These are phyloP conservation scores for Drosophila incognita DNA, from an alignment of 2,888 invertebrate genomes.

Conservation along the genomic window DNA sequence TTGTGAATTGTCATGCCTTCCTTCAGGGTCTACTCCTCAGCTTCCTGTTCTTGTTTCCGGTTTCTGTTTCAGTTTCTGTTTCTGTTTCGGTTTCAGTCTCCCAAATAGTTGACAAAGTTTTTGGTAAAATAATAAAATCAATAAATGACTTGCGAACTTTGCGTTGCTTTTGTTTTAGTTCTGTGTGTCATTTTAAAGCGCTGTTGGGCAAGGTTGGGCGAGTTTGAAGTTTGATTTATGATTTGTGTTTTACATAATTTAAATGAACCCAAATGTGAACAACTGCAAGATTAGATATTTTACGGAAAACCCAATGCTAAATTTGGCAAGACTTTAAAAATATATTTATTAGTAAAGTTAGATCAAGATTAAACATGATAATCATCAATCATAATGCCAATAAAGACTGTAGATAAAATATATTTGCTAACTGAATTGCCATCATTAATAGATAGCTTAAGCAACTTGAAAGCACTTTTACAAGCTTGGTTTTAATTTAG, in stretches of 20 bases:
- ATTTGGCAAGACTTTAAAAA: not conserved
- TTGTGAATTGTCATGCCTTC: constrained; percentile 46
- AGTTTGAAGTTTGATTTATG: constrained; percentile 52
- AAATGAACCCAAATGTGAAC: not conserved
- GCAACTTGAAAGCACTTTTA: not conserved
- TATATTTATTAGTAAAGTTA: not conserved
- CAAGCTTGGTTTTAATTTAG: not conserved
- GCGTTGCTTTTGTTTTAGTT: constrained; percentile 26
- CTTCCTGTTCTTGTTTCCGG: constrained; percentile 24
- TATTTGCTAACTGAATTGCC: not conserved
- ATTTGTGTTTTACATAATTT: constrained; percentile 10
- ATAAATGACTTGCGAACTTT: constrained; percentile 71
- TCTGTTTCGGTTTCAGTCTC: not conserved
- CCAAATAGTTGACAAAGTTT: constrained; percentile 61
- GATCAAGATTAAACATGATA: not conserved
- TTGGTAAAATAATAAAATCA: constrained; percentile 67
- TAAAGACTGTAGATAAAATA: not conserved
- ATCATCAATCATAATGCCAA: not conserved
- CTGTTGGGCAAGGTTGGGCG: constrained; percentile 29
- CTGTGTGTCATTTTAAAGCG: constrained; percentile 31
- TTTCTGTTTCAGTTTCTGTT: constrained; percentile 7
- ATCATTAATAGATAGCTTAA: not conserved
- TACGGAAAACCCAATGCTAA: not conserved
- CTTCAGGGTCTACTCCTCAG: constrained; percentile 13
- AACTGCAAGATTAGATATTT: not conserved